Evolutionary conservation across 2,113 vertebrate genomes (phyloP).

Genomic region (Oryzias curvinotus): DNA sequence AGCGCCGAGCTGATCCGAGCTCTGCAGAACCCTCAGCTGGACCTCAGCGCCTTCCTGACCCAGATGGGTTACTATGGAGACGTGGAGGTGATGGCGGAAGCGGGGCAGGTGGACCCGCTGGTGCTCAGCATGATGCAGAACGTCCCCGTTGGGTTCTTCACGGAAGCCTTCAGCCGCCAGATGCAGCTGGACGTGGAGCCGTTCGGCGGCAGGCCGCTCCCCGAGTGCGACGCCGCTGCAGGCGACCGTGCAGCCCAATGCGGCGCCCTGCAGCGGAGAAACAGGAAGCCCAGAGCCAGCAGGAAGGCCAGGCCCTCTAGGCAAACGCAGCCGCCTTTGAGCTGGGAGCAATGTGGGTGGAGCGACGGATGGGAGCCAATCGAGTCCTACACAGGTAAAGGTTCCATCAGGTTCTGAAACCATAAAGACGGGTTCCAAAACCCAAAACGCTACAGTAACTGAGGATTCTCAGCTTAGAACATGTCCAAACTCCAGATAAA

Average conservation of each 20-base stretch:
- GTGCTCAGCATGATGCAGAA: neutral
- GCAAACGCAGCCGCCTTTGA: too few species aligned
- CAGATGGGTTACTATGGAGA: constrained; percentile 26
- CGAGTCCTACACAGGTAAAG: neutral
- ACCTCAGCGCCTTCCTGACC: constrained; percentile 31
- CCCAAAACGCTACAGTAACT: neutral
- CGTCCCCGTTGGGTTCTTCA: neutral
- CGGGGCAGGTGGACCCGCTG: neutral
- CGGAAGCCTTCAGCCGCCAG: neutral
- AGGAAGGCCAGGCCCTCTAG: neutral
- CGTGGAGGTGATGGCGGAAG: neutral
- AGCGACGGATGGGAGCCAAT: neutral
- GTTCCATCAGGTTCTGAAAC: neutral
- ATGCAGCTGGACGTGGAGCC: neutral
- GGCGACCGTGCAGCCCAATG: neutral
- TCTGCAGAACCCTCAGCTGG: constrained; percentile 35
- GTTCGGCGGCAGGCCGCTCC: neutral
- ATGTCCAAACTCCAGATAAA: neutral
- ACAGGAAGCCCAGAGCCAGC: neutral
- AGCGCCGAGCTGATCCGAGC: constrained; percentile 34
- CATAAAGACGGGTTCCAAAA: neutral
- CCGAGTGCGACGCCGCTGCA: neutral
- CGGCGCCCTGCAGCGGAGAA: neutral
- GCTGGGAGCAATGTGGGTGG: neutral
- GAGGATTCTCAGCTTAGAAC: too few species aligned